Conservation (phyloP, 2,113 vertebrate species). For the Stercorarius parasiticus region DNA sequence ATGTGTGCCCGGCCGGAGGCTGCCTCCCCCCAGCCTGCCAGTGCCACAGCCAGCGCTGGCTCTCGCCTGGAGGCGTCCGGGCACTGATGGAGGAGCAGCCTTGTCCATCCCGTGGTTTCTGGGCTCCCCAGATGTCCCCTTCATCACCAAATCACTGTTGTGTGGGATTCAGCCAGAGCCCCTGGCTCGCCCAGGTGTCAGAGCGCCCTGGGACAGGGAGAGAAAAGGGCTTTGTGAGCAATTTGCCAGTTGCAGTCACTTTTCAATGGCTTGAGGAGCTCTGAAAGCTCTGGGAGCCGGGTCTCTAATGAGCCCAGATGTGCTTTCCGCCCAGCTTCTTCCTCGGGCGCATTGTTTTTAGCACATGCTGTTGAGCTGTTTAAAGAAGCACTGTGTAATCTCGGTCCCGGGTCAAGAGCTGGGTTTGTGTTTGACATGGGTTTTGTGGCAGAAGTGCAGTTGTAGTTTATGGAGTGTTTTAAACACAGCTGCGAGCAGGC, state of each 20-base stretch:
- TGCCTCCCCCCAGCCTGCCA: neutral
- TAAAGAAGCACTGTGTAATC: neutral
- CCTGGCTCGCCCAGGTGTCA: rapidly evolving
- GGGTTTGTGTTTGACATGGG: neutral
- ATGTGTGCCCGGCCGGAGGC: neutral
- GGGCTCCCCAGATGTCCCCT: neutral
- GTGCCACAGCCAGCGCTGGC: rapidly evolving
- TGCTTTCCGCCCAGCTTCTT: neutral
- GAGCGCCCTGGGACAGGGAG: neutral
- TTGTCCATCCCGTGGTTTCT: neutral
- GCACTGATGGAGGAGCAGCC: neutral
- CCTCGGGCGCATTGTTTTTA: neutral
- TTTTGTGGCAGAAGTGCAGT: neutral
- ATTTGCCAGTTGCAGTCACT: rapidly evolving
- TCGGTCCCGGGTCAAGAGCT: neutral
- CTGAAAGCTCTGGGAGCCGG: neutral
- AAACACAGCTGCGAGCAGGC: neutral
- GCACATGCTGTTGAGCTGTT: neutral
- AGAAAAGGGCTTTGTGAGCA: neutral
- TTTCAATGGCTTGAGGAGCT: neutral
- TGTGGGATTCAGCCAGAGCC: neutral
- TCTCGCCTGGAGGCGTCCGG: rapidly evolving
- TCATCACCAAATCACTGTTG: neutral
- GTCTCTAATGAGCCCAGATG: neutral
- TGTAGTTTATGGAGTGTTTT: neutral